phyloP scores from a whole-genome alignment of 2,888 invertebrate species.

The Standfussiana lucernea region DNA sequence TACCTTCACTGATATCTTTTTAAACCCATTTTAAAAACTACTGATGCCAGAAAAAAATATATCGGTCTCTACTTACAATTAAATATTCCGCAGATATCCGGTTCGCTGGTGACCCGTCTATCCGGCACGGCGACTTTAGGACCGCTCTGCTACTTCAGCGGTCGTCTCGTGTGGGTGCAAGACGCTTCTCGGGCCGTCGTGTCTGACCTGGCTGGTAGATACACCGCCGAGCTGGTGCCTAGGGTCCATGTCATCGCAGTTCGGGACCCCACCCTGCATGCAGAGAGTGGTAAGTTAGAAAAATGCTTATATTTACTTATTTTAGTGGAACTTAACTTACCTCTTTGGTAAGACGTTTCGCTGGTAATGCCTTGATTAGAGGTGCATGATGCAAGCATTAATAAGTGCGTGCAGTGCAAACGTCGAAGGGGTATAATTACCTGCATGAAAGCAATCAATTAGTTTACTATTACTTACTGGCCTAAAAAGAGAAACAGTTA shows the following conservation, averaged over 20 bases:
- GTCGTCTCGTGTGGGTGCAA: slow-evolving; percentile 95
- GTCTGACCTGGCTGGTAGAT: slow-evolving; percentile 93
- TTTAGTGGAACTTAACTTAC: slow-evolving; percentile 1
- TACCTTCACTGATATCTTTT: background rate
- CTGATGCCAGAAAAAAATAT: background rate
- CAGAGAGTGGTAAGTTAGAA: slow-evolving; percentile 88
- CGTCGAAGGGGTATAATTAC: background rate
- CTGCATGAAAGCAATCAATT: background rate
- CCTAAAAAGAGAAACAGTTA: background rate
- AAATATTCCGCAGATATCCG: slow-evolving; percentile 77
- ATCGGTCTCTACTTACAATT: slow-evolving; percentile 19
- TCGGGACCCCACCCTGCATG: slow-evolving; percentile 92
- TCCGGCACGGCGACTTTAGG: slow-evolving; percentile 91
- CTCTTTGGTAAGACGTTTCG: background rate
- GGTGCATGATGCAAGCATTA: background rate
- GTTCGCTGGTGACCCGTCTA: slow-evolving; percentile 82
- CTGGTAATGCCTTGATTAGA: background rate
- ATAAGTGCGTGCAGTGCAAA: background rate
- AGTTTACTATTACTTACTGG: background rate
- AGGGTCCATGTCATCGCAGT: slow-evolving; percentile 93
- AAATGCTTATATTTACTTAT: background rate
- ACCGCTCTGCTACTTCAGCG: slow-evolving; percentile 95
- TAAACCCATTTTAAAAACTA: background rate
- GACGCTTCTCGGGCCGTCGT: slow-evolving; percentile 94
- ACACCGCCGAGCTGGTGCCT: slow-evolving; percentile 93